Evolutionary conservation across 2,797 vertebrate species (phyloP).

Genomic region (Tadarida brasiliensis): DNA sequence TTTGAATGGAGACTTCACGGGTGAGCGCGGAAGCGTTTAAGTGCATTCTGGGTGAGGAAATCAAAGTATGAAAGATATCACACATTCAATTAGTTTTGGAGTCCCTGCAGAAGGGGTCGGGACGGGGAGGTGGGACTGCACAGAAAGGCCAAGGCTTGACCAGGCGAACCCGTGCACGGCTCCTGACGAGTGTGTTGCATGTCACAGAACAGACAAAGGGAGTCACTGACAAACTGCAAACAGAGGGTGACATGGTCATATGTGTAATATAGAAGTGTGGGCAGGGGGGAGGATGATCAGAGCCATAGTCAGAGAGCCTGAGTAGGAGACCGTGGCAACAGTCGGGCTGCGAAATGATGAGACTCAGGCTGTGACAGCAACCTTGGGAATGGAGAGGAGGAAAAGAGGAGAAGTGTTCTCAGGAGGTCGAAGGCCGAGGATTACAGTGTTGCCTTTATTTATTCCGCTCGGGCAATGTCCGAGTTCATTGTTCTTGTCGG

Average conservation of each 20-base stretch:
- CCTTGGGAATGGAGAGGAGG: not conserved
- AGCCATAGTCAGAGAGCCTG: conserved; percentile 27
- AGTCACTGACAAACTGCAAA: not conserved
- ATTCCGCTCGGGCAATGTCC: not conserved
- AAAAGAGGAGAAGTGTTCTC: not conserved
- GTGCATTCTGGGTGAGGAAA: not conserved
- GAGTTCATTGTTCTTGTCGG: conserved; percentile 1
- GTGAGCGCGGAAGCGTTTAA: not conserved
- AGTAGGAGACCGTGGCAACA: not conserved
- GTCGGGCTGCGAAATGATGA: not conserved
- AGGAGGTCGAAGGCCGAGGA: not conserved
- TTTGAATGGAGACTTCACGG: not conserved
- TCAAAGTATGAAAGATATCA: not conserved
- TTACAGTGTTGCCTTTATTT: not conserved
- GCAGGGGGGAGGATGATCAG: not conserved
- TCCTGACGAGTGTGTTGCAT: not conserved
- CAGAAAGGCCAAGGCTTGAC: not conserved
- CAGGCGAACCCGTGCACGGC: not conserved
- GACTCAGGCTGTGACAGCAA: not conserved
- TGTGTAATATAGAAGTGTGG: not conserved
- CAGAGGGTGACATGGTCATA: too few relatives aligned
- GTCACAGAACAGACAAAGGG: not conserved
- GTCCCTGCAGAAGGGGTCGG: not conserved
- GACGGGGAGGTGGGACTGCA: not conserved
- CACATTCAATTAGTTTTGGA: not conserved